Conservation (phyloP, 2,888 invertebrate genomes). For the Scaptomyza caliginosa region DNA sequence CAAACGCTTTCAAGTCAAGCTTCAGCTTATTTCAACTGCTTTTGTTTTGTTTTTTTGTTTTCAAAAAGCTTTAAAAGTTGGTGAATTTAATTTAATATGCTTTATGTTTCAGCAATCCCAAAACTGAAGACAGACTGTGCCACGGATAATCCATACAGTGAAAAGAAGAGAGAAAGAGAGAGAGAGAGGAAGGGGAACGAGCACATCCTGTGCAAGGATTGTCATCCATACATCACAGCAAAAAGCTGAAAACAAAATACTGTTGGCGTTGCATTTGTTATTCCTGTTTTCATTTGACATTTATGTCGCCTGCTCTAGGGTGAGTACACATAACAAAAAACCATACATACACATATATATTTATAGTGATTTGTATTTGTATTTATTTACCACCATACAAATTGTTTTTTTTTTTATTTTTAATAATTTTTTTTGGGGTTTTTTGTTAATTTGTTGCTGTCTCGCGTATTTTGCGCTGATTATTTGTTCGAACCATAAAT, state of each 20-base stretch:
- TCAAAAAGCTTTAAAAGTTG: neutral
- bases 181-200: neutral
- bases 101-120: conserved; percentile 19
- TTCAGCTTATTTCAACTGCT: too few species aligned
- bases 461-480: conserved; percentile 55
- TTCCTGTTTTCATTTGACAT: conserved; percentile 42
- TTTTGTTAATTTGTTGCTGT: conserved; percentile 52
- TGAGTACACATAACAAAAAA: conserved; percentile 27
- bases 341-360: neutral
- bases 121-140: neutral
- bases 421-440: too few species aligned
- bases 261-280: conserved; percentile 44
- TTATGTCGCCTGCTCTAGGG: conserved; percentile 54
- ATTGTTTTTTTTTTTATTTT: conserved; percentile 19
- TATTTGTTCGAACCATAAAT: conserved; percentile 60
- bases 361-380: neutral
- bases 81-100: neutral
- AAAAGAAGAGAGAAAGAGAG: neutral
- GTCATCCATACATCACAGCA: conserved; percentile 11
- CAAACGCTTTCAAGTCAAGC: too few species aligned
- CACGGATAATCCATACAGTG: neutral
- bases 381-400: neutral
- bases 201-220: conserved; percentile 14
- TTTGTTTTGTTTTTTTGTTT: neutral
- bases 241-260: conserved; percentile 27